Conservation (phyloP, 1,140 invertebrate genomes). For the Thrips palmi region DNA sequence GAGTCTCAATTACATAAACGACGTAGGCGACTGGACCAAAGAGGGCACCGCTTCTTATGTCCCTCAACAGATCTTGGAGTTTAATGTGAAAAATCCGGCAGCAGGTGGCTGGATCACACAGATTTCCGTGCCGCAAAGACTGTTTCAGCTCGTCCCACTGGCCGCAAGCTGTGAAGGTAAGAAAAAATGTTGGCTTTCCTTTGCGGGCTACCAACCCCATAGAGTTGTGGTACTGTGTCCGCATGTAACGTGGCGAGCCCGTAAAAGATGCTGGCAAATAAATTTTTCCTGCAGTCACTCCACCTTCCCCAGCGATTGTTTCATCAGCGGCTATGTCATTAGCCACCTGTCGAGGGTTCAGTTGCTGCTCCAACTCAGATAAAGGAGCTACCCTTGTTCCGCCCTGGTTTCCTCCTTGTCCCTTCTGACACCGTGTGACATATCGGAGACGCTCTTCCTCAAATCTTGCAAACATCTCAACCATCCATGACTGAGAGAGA, state of each 20-base stretch:
- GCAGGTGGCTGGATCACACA: background rate
- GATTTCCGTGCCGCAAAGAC: conserved; percentile 1
- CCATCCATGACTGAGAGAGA: conserved; percentile 5
- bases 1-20: conserved; percentile 5
- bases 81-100: no score
- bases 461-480: conserved; percentile 6
- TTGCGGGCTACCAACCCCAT: conserved; percentile 5
- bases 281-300: conserved; percentile 6
- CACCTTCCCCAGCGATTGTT: conserved; percentile 6
- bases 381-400: no score
- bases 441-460: conserved; percentile 6
- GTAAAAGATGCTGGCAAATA: conserved; percentile 4
- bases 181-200: conserved; percentile 7
- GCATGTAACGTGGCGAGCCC: conserved; percentile 3
- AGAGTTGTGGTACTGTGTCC: conserved; percentile 3
- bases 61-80: conserved; percentile 7
- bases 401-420: no score
- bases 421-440: background rate
- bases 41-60: conserved; percentile 4
- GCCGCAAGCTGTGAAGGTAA: conserved; percentile 1
- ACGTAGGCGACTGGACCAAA: background rate
- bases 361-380: no score
- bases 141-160: no score
- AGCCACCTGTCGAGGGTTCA: no score
- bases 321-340: no score